Evolutionary conservation across 2,113 vertebrate species (phyloP), one percentile per base, ranked within the genome.

Genomic region (Austrofundulus limnaeus): DNA sequence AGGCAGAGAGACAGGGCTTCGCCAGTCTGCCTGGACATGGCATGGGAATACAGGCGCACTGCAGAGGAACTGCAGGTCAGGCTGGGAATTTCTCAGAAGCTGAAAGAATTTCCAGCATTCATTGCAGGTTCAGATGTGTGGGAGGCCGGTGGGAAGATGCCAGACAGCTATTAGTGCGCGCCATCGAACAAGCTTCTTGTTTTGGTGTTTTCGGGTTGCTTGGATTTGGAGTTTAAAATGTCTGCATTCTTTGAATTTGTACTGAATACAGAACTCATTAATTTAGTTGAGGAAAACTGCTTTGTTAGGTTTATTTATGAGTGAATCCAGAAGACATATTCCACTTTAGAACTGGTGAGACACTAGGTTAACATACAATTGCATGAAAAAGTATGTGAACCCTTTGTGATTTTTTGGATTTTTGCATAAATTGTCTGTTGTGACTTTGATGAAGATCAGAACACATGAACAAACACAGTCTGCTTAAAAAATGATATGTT

Each of bases 51-150:
- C 10, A 4, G 24, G 39, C 24, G 23, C 13, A 62, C 21, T 65
- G 74, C 10, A 34, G 17, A 75, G 62, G 56, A 75, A 62, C 61
- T 58, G 52, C 42, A 52, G 82, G 77, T 80, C 83, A 87, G 21
- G 49, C 58, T 70, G 78, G 60, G 69, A 70, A 80, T 72, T 85
- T 76, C 76, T 83, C 78, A 80, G 71, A 82, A 59, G 72, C 61
- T 50, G 28, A 63, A 81, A 79, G 69, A 83, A 76, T 85, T 80
- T 82, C 70, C 84, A 43, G 47, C 21, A 43, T n/a, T 63, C 37
- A 11, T 51, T 80, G 58, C 49, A 59, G 50, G 63, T 21, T 24
- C 37, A 37, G 17, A 52, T 37, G 58, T 66, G 72, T 73, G 66
- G 70, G 64, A 70, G 50, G 49, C 42, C 16, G 41, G 11, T 60